Percentiles rank a stretch among this genome's conserved stretches.
Evolutionary conservation across 2,113 vertebrate genomes (phyloP).

Genomic region (Trogon surrucura): DNA sequence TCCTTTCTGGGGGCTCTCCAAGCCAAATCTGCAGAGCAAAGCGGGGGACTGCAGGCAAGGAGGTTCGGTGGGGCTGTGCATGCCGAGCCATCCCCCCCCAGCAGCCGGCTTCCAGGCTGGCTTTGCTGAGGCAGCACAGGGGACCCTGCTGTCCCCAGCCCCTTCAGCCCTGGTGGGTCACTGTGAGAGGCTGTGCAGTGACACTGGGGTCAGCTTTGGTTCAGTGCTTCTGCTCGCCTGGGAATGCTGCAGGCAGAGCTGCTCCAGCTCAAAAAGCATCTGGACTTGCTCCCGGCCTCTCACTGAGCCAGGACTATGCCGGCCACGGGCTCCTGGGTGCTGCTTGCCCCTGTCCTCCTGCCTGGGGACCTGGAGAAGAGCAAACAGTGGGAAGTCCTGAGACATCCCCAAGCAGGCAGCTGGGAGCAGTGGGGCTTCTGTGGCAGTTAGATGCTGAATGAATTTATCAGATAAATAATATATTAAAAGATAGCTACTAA

Average conservation of each 20-base stretch:
- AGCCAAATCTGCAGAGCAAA: neutral
- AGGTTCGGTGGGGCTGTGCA: neutral
- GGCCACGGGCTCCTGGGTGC: rapidly evolving
- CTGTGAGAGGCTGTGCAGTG: neutral
- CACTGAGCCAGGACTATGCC: neutral
- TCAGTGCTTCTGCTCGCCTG: neutral
- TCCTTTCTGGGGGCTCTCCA: neutral
- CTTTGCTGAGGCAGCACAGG: neutral
- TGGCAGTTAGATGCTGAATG: neutral
- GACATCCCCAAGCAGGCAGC: neutral
- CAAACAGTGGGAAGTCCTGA: neutral
- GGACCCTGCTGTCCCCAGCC: neutral
- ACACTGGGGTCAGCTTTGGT: neutral
- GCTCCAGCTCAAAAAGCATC: neutral
- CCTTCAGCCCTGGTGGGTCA: neutral
- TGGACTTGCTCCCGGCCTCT: neutral
- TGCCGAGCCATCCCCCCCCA: neutral
- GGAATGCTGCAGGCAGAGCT: neutral
- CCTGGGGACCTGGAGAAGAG: neutral
- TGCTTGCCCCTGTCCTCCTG: neutral
- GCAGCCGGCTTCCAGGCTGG: neutral
- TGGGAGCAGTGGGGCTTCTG: neutral
- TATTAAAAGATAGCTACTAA: neutral
- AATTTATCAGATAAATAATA: neutral
- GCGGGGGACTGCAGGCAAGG: neutral